A percentile compares a stretch with the other conserved stretches of the same genome.
These are phyloP conservation scores for Myrmecophaga tridactyla DNA, from an alignment of 2,113 vertebrate species.

Conservation along the genomic window DNA sequence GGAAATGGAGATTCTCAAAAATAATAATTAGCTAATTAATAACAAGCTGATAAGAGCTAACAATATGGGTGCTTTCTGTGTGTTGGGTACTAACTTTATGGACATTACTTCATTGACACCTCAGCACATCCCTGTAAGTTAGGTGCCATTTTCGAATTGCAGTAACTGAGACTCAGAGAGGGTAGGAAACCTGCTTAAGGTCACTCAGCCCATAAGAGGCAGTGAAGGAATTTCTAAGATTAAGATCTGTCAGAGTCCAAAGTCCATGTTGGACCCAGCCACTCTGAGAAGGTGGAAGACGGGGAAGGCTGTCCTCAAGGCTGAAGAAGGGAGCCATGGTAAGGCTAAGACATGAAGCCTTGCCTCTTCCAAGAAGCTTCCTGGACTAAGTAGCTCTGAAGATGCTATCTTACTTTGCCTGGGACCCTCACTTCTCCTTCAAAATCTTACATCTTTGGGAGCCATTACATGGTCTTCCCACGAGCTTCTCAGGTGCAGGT, in stretches of 20 bases:
- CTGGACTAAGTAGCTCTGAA: background rate
- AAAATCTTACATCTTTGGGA: background rate
- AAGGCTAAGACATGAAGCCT: background rate
- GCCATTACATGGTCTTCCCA: background rate
- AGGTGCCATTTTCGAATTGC: background rate
- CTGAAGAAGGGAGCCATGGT: background rate
- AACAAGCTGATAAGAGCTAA: background rate
- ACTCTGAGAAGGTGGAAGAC: background rate
- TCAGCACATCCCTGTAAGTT: background rate
- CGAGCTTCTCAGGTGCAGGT: background rate
- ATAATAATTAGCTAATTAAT: background rate
- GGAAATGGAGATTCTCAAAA: background rate
- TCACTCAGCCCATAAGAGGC: background rate
- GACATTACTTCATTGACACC: background rate
- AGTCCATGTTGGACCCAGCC: background rate
- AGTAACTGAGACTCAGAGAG: background rate
- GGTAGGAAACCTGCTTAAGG: background rate
- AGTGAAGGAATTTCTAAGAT: background rate
- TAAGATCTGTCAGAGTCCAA: background rate
- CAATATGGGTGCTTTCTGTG: rapidly evolving
- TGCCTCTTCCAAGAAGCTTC: background rate
- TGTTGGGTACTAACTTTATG: background rate
- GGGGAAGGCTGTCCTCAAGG: background rate
- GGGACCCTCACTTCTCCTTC: background rate
- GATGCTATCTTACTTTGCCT: background rate